phyloP scores from a whole-genome alignment of 2,888 invertebrate species.

The Ectemnius continuus region DNA sequence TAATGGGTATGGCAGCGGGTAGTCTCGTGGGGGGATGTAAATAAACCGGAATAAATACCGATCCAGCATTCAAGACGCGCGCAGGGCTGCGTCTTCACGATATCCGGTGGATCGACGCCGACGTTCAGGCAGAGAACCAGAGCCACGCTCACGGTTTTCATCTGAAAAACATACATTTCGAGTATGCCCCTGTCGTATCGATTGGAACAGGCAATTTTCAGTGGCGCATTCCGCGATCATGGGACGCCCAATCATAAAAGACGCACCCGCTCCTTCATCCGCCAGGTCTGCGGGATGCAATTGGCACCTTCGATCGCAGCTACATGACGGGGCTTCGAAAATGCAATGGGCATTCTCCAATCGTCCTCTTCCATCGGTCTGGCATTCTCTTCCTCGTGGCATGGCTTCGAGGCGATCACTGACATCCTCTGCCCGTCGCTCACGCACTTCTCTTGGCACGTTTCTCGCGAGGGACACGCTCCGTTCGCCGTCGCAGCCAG shows the following conservation, averaged over 20 bases:
- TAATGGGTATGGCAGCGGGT: constrained; percentile 51
- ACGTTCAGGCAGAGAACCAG: constrained; percentile 98
- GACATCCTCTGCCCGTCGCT: constrained; percentile 58
- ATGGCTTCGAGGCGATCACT: constrained; percentile 57
- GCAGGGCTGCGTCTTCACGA: constrained; percentile 97
- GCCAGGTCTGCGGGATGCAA: constrained; percentile 89
- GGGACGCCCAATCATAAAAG: constrained; percentile 19
- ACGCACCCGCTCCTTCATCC: constrained; percentile 93
- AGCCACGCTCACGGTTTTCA: constrained; percentile 99
- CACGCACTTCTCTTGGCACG: neutral
- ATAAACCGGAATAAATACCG: constrained; percentile 80
- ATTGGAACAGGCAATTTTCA: constrained; percentile 20
- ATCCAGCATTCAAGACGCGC: constrained; percentile 98
- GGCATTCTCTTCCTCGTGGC: constrained; percentile 55
- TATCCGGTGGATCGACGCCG: constrained; percentile 99
- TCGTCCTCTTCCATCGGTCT: constrained; percentile 78
- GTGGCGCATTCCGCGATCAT: neutral
- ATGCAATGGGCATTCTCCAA: constrained; percentile 86
- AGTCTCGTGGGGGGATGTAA: constrained; percentile 38
- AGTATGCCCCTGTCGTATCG: constrained; percentile 1
- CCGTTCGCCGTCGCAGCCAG: constrained; percentile 8
- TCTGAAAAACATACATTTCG: constrained; percentile 80
- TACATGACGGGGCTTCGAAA: constrained; percentile 86
- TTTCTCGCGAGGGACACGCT: constrained; percentile 31
- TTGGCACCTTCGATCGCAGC: constrained; percentile 85